Percentiles rank a stretch among this genome's conserved stretches.
Evolutionary conservation across 1,140 invertebrate genomes (phyloP).

Genomic region (Hylaeus anthracinus): DNA sequence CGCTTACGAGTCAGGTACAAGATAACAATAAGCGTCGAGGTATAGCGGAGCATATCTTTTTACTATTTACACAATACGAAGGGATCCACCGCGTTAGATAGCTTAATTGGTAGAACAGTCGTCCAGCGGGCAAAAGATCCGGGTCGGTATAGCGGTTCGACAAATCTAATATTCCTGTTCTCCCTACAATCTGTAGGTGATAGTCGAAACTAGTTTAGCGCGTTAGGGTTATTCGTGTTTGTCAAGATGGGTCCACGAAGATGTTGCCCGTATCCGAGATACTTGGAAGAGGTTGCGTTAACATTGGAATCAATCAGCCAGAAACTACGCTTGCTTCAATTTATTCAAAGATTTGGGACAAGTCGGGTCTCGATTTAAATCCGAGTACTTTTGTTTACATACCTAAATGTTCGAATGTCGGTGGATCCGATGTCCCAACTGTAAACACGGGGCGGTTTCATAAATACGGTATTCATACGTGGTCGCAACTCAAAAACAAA

Average conservation of each 20-base stretch:
- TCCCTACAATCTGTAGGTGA: constrained; percentile 1
- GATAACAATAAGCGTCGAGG: too few relatives aligned
- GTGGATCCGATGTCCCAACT: neutral
- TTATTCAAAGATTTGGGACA: too few relatives aligned
- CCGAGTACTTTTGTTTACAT: neutral
- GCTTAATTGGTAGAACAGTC: neutral
- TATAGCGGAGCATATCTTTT: too few relatives aligned
- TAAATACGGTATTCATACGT: neutral
- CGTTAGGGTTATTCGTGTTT: neutral
- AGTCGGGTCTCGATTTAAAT: too few relatives aligned
- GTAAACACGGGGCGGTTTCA: neutral
- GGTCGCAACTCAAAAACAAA: too few relatives aligned
- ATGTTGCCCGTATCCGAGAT: neutral
- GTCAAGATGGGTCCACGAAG: neutral
- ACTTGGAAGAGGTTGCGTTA: neutral
- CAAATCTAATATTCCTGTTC: neutral
- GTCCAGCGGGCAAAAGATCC: neutral
- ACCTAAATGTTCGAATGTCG: neutral
- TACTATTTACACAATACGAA: too few relatives aligned
- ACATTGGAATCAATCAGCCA: neutral
- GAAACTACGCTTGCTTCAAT: neutral
- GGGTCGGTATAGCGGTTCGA: neutral
- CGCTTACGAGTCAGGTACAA: too few relatives aligned
- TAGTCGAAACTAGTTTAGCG: constrained; percentile 5
- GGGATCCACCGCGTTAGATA: neutral